Evolutionary conservation across 2,113 vertebrate genomes (phyloP).

Genomic region (Apus apus): DNA sequence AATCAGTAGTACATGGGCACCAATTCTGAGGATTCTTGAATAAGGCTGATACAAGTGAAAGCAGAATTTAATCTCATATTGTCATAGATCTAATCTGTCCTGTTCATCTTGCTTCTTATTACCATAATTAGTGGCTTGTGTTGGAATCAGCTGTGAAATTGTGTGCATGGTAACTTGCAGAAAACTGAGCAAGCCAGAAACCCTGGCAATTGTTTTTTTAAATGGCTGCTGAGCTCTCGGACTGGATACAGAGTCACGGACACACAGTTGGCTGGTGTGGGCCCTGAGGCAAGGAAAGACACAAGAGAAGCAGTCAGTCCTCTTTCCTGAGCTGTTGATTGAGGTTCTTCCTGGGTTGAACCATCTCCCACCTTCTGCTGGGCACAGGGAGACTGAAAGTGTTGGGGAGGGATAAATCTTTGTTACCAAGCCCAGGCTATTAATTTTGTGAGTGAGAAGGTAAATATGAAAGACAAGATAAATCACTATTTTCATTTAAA

Average conservation of each 20-base stretch:
- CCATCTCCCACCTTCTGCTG: accelerated
- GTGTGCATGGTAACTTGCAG: background rate
- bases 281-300: background rate
- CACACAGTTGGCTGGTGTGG: background rate
- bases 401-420: background rate
- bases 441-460: background rate
- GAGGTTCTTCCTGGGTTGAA: background rate
- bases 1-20: background rate
- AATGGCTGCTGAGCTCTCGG: background rate
- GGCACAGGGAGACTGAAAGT: background rate
- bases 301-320: background rate
- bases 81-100: background rate
- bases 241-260: accelerated
- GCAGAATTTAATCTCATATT: background rate
- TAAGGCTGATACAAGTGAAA: background rate
- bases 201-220: background rate
- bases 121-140: background rate
- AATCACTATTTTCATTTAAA: background rate
- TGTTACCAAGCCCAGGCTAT: background rate
- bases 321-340: background rate
- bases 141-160: slow-evolving; percentile 21
- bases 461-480: background rate
- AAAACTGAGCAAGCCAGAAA: background rate
- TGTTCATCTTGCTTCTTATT: background rate
- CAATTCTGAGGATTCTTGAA: background rate